A percentile compares a stretch with the other conserved stretches of the same genome.
Conservation (phyloP, 2,113 vertebrate species). For the Nothoprocta pentlandii region DNA sequence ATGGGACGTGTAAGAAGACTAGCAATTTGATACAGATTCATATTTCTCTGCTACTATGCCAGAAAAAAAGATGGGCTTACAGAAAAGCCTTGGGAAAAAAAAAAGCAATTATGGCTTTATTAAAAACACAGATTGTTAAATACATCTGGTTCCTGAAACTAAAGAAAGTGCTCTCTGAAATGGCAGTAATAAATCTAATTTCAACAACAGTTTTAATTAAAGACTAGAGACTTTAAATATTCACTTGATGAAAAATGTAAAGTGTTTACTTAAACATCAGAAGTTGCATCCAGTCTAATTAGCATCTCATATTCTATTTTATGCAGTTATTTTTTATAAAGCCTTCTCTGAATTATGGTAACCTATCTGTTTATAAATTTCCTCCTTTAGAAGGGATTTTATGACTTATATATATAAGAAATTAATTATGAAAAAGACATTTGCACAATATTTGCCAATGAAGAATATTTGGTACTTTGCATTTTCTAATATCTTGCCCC, state of each 20-base stretch:
- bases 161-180: conserved; percentile 69
- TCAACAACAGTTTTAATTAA: conserved; percentile 75
- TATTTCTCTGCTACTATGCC: conserved; percentile 30
- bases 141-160: conserved; percentile 71
- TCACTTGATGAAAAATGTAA: conserved; percentile 28
- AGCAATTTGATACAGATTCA: not conserved
- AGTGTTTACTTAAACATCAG: not conserved
- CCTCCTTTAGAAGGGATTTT: not conserved
- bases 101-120: conserved; percentile 68
- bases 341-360: not conserved
- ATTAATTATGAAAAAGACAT: not conserved
- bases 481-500: conserved; percentile 10
- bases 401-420: not conserved
- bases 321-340: not conserved
- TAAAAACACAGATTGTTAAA: conserved; percentile 73
- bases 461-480: not conserved
- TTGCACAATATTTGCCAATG: not conserved
- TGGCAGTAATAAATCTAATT: conserved; percentile 70
- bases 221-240: conserved; percentile 59
- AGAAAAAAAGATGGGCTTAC: conserved; percentile 4
- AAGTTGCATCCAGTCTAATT: conserved; percentile 8
- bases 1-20: not conserved
- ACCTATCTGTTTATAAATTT: not conserved
- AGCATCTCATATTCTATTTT: not conserved
- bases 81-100: conserved; percentile 32